Conservation (phyloP, 37 sponge, comb jelly and placozoan species). For the Halichondria panicea region DNA sequence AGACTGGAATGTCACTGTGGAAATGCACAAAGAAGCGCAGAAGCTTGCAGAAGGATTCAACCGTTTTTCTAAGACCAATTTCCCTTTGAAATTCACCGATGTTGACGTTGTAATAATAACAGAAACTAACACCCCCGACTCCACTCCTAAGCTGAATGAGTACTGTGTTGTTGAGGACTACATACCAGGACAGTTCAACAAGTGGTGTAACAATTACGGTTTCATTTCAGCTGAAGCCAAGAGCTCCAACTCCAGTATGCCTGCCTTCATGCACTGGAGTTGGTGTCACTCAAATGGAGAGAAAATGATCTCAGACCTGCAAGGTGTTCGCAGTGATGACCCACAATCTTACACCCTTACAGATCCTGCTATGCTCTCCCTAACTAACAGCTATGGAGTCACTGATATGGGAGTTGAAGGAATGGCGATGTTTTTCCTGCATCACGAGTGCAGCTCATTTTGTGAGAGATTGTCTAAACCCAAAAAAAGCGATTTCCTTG, state of each 20-base stretch:
- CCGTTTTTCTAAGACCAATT: background rate
- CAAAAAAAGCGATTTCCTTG: too few species aligned
- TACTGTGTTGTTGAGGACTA: conserved; percentile 39
- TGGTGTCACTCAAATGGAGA: conserved; percentile 52
- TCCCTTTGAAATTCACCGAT: conserved; percentile 26
- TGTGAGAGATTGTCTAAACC: conserved; percentile 13
- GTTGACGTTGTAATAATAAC: conserved; percentile 16
- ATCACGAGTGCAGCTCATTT: conserved; percentile 19
- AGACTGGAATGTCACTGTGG: conserved; percentile 44
- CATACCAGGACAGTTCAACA: conserved; percentile 36
- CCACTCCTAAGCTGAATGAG: conserved; percentile 35
- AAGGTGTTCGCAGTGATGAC: conserved; percentile 42
- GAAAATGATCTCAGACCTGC: conserved; percentile 47
- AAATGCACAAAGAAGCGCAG: conserved; percentile 27
- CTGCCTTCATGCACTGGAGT: conserved; percentile 64
- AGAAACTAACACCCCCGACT: background rate
- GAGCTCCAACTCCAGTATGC: conserved; percentile 16
- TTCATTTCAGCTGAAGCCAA: conserved; percentile 18
- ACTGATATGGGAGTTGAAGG: conserved; percentile 46
- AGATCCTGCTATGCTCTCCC: conserved; percentile 49
- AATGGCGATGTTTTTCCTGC: conserved; percentile 29
- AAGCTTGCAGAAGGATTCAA: conserved; percentile 39
- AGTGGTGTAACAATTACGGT: conserved; percentile 63
- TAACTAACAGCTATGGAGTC: background rate
- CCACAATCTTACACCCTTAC: conserved; percentile 31